Evolutionary conservation across 2,888 invertebrate genomes (phyloP).

Genomic region (Pandemis heparana): DNA sequence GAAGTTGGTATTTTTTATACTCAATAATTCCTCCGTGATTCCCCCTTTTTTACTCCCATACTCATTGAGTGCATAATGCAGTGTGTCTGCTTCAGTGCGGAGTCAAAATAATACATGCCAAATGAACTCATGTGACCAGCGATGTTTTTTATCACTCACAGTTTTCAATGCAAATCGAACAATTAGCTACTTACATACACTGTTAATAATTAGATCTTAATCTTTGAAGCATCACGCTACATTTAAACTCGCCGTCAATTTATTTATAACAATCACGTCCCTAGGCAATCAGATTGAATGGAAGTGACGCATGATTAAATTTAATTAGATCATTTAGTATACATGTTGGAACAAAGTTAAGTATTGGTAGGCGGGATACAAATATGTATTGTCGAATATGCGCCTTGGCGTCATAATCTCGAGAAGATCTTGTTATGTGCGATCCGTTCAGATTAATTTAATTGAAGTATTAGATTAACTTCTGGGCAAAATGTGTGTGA

Average conservation of each 20-base stretch:
- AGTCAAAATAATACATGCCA: too few species aligned
- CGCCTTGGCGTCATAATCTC: not conserved
- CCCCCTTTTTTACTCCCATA: too few species aligned
- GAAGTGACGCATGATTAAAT: conserved; percentile 29
- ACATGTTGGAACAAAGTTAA: not conserved
- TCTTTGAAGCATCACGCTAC: not conserved
- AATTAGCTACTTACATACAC: too few species aligned
- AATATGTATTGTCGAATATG: not conserved
- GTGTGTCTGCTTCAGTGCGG: too few species aligned
- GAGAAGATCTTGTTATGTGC: not conserved
- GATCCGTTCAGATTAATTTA: not conserved
- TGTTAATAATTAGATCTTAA: not conserved
- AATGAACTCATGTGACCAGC: too few species aligned
- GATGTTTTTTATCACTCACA: too few species aligned
- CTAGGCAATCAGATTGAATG: conserved; percentile 10
- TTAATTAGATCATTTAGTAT: conserved; percentile 18
- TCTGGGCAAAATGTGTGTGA: not conserved
- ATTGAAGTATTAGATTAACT: not conserved
- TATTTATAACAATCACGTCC: conserved; percentile 1
- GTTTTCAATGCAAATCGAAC: too few species aligned
- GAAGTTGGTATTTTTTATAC: not conserved
- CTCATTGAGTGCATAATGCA: too few species aligned
- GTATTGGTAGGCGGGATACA: not conserved
- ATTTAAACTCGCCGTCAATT: not conserved
- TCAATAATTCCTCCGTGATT: too few species aligned